Evolutionary conservation across 2,888 invertebrate species (phyloP).

Genomic region (Limenitis camilla): DNA sequence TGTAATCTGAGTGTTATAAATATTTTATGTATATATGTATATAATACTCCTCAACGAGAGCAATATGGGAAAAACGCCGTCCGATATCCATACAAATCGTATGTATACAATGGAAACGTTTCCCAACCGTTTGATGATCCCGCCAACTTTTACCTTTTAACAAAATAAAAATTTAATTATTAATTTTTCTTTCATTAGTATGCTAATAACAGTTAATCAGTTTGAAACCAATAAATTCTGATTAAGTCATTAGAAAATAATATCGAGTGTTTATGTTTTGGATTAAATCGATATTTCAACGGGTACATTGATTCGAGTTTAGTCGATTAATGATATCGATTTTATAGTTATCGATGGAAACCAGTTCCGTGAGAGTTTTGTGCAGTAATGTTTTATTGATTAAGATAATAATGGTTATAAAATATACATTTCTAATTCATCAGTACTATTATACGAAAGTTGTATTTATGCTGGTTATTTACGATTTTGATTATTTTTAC

Average conservation of each 20-base stretch:
- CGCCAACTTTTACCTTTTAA: slow-evolving; percentile 50
- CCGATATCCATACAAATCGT: neutral
- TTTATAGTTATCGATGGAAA: slow-evolving; percentile 5
- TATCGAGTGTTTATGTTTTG: slow-evolving; percentile 23
- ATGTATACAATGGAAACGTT: slow-evolving; percentile 6
- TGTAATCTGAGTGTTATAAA: too few relatives aligned
- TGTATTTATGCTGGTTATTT: neutral
- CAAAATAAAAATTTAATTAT: slow-evolving; percentile 39
- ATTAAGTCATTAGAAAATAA: slow-evolving; percentile 44
- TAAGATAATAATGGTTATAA: neutral
- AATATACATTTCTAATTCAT: neutral
- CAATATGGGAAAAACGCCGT: neutral
- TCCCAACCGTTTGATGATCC: slow-evolving; percentile 22
- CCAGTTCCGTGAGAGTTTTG: slow-evolving; percentile 6
- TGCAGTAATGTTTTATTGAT: slow-evolving; percentile 1
- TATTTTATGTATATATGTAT: too few relatives aligned
- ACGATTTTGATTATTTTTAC: neutral
- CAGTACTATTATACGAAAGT: neutral
- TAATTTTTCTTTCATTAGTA: slow-evolving; percentile 41
- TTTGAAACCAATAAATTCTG: slow-evolving; percentile 40
- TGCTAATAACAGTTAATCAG: slow-evolving; percentile 46
- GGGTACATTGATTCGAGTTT: slow-evolving; percentile 10
- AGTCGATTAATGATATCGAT: slow-evolving; percentile 12
- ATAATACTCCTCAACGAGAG: too few relatives aligned
- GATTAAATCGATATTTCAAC: slow-evolving; percentile 19